Evolutionary conservation across 2,113 vertebrate species (phyloP).

Genomic region (Etheostoma cragini): DNA sequence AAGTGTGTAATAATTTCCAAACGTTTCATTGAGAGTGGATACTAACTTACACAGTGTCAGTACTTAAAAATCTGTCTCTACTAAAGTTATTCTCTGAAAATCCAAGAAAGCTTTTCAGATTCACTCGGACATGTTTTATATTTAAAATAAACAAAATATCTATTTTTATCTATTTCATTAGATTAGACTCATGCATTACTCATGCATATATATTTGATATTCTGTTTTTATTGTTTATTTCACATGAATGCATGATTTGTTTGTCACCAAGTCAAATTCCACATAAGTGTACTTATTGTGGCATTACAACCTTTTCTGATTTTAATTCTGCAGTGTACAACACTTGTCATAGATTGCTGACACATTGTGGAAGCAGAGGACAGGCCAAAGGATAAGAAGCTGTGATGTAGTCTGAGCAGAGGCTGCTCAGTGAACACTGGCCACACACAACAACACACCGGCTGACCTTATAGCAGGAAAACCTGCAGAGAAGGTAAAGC

Average conservation of each 20-base stretch:
- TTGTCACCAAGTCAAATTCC: too few species aligned
- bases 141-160: too few species aligned
- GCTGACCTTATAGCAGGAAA: constrained; percentile 44
- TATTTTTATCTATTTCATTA: too few species aligned
- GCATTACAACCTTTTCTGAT: too few species aligned
- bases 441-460: too few species aligned
- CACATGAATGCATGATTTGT: too few species aligned
- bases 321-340: neutral
- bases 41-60: constrained; percentile 12
- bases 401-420: constrained; percentile 41
- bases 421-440: constrained; percentile 18
- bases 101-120: neutral
- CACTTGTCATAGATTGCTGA: constrained; percentile 38
- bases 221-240: too few species aligned
- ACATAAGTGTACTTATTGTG: too few species aligned
- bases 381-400: constrained; percentile 33
- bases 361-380: constrained; percentile 21
- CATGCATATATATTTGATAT: too few species aligned
- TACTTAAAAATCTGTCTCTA: neutral
- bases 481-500: constrained; percentile 51
- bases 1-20: constrained; percentile 31
- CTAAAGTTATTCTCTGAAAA: neutral
- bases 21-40: constrained; percentile 7
- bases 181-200: too few species aligned
- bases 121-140: too few species aligned